Percentiles rank a stretch among this genome's conserved stretches.
Conservation (phyloP, 2,113 vertebrate genomes). For the Asarcornis scutulata region DNA sequence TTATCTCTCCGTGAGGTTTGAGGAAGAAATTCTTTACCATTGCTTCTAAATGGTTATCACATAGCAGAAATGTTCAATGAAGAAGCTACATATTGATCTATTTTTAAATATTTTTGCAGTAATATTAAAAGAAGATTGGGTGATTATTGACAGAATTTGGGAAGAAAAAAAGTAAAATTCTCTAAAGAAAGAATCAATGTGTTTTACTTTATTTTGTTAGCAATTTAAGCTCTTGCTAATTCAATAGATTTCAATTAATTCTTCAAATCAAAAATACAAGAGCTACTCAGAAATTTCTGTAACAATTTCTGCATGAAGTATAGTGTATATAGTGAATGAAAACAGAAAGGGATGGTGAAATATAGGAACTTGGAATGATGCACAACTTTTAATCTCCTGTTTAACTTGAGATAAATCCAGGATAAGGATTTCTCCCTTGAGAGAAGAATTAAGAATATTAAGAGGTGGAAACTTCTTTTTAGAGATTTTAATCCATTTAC, state of each 20-base stretch:
- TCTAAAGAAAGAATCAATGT: not conserved
- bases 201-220: not conserved
- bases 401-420: not conserved
- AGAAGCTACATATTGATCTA: not conserved
- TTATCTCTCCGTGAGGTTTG: not conserved
- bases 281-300: not conserved
- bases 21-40: not conserved
- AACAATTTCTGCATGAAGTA: not conserved
- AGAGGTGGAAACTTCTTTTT: not conserved
- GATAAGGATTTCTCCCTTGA: not conserved
- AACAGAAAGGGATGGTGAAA: not conserved
- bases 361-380: conserved; percentile 3
- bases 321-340: not conserved
- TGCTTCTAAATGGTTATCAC: not conserved
- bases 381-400: not conserved
- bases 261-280: not conserved
- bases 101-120: not conserved
- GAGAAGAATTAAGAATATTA: too few relatives aligned
- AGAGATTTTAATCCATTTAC: conserved; percentile 5
- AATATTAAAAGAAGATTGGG: not conserved
- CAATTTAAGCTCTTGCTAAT: not conserved
- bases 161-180: not conserved
- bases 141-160: not conserved
- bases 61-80: not conserved
- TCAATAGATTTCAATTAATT: not conserved